These are phyloP conservation scores for Phenganax subtilis DNA, from an alignment of 92 coral and sea anemone genomes.

Conservation along the genomic window DNA sequence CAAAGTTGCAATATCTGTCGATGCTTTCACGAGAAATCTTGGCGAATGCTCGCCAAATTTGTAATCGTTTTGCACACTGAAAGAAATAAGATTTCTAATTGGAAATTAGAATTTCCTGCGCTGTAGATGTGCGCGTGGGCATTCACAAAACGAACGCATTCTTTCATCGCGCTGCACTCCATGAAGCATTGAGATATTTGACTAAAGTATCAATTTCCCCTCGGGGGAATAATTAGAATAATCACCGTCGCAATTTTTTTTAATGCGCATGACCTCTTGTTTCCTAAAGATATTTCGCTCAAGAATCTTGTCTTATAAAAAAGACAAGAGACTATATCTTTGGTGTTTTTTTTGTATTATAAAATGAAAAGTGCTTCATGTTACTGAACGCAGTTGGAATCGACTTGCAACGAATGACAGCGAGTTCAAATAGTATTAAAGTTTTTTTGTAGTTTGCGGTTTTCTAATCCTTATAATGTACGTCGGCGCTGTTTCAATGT, in stretches of 20 bases:
- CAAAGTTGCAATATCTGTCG: not conserved
- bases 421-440: not conserved
- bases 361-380: not conserved
- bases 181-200: not conserved
- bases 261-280: not conserved
- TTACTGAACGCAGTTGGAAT: slow-evolving; percentile 3
- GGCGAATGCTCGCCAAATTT: not conserved
- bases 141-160: slow-evolving; percentile 1
- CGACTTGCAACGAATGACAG: not conserved
- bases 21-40: not conserved
- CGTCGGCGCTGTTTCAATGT: not conserved
- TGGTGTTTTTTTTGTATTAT: not conserved
- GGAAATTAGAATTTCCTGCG: slow-evolving; percentile 15
- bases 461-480: not conserved
- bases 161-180: not conserved
- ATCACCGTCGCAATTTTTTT: not conserved
- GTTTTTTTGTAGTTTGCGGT: not conserved
- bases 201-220: not conserved
- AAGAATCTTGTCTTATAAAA: not conserved
- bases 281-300: not conserved
- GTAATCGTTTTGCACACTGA: not conserved
- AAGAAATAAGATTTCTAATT: not conserved
- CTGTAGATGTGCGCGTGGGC: not conserved
- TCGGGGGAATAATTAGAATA: too few relatives aligned
- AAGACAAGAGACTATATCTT: not conserved